Conservation (phyloP, 2,797 vertebrate species). For the Erpetoichthys calabaricus region DNA sequence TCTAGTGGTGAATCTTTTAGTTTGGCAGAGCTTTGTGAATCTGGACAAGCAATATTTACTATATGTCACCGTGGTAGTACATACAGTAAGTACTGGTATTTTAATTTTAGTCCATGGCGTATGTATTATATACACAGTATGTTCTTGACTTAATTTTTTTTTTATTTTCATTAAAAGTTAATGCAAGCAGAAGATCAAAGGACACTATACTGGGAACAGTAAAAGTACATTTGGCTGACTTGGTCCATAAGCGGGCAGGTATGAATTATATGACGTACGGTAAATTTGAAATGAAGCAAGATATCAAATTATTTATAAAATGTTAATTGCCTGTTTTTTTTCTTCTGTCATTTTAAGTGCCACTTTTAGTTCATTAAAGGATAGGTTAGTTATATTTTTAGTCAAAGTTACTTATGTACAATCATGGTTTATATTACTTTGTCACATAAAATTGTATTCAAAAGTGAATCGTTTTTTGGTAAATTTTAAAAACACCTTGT, state of each 20-base stretch:
- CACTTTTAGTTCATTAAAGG: too few relatives aligned
- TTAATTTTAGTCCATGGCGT: too few relatives aligned
- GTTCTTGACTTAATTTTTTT: accelerated
- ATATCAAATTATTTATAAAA: too few relatives aligned
- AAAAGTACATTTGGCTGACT: conserved; percentile 42
- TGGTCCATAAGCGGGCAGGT: conserved; percentile 55
- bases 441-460: too few relatives aligned
- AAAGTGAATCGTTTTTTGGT: too few relatives aligned
- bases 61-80: conserved; percentile 62
- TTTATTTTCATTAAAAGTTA: not conserved
- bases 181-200: conserved; percentile 17
- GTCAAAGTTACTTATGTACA: too few relatives aligned
- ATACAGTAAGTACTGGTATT: conserved; percentile 28
- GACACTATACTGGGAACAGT: conserved; percentile 46
- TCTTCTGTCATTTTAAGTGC: too few relatives aligned
- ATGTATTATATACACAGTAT: not conserved
- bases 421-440: too few relatives aligned
- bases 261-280: not conserved
- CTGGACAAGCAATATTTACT: conserved; percentile 57
- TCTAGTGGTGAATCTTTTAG: conserved; percentile 63
- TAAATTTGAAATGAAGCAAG: too few relatives aligned
- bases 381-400: too few relatives aligned
- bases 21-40: conserved; percentile 72
- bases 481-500: too few relatives aligned
- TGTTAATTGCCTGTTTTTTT: too few relatives aligned